phyloP scores from a whole-genome alignment of 1,140 invertebrate genomes.

The Drosophila melanogaster region Release_6_plus_ISO1_MT NC_004354.4:3355001-3355500 shows the following conservation, averaged over 20 bases:
- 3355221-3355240: slow-evolving; percentile 34
- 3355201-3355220: slow-evolving; percentile 35
- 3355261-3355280: slow-evolving; percentile 39
- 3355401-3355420: too few relatives aligned
- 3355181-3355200: slow-evolving; percentile 63
- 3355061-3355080: slow-evolving; percentile 17
- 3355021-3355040: slow-evolving; percentile 7
- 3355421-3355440: too few relatives aligned
- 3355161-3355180: slow-evolving; percentile 65
- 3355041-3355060: slow-evolving; percentile 15
- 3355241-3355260: slow-evolving; percentile 42
- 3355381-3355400: neutral
- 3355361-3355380: too few relatives aligned
- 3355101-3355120: slow-evolving; percentile 49
- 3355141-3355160: slow-evolving; percentile 79
- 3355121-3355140: slow-evolving; percentile 64
- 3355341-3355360: too few relatives aligned
- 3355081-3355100: slow-evolving; percentile 27
- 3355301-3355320: too few relatives aligned
- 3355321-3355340: too few relatives aligned
- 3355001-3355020: slow-evolving; percentile 64
- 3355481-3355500: slow-evolving; percentile 49
- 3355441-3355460: slow-evolving; percentile 1
- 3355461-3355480: slow-evolving; percentile 19
- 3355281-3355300: slow-evolving; percentile 20